A percentile compares a stretch with the other conserved stretches of the same genome.
Conservation (phyloP, 2,888 invertebrate genomes). For the Agrochola lychnidis region DNA sequence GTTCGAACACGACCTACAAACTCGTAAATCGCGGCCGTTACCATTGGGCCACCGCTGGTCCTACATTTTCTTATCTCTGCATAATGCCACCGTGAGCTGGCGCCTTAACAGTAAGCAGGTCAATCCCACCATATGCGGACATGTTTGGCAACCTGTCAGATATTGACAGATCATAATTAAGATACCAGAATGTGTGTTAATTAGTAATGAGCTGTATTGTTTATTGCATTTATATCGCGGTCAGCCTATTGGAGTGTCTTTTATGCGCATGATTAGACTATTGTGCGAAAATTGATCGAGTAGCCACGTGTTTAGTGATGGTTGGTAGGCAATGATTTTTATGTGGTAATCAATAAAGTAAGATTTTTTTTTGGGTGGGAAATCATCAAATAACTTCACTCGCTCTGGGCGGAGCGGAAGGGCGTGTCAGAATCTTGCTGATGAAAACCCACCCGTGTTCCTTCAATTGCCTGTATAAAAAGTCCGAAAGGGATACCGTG, state of each 20-base stretch:
- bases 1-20: too few relatives aligned
- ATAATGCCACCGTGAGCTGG: background rate
- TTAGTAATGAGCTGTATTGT: slow-evolving; percentile 42
- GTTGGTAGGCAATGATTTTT: background rate
- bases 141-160: slow-evolving; percentile 42
- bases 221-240: slow-evolving; percentile 38
- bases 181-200: slow-evolving; percentile 52
- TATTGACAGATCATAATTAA: slow-evolving; percentile 55
- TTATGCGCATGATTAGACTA: slow-evolving; percentile 32
- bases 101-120: slow-evolving; percentile 7
- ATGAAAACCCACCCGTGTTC: too few relatives aligned
- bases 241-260: slow-evolving; percentile 3
- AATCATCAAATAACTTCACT: too few relatives aligned
- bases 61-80: background rate
- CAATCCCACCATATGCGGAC: slow-evolving; percentile 17
- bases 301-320: background rate
- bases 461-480: too few relatives aligned
- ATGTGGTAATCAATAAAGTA: background rate
- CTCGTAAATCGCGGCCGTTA: too few relatives aligned
- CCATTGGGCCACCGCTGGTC: too few relatives aligned
- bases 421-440: too few relatives aligned
- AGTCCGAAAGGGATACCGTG: too few relatives aligned
- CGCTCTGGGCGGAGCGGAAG: too few relatives aligned
- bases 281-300: slow-evolving; percentile 20
- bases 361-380: too few relatives aligned